Base-by-base conservation (phyloP, 2,888 invertebrate genomes). In the Athrips mouffetella region DNA sequence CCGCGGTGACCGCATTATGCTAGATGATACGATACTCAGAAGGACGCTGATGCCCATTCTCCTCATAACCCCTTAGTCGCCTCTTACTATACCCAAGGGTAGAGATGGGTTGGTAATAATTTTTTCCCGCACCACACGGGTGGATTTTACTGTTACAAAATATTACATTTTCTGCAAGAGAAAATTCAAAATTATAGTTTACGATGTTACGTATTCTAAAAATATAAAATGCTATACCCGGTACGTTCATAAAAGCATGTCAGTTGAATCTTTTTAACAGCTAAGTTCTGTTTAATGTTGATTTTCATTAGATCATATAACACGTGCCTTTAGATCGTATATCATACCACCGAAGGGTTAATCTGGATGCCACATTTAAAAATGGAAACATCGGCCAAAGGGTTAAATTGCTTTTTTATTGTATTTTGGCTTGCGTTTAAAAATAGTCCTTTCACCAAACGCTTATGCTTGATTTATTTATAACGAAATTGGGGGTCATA, bases 381-480 rank as follows among this genome's bases (percentile, higher is more conserved):
- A 75, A 76, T 75, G 75, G 79, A 75, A 76, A 76, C 78, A 73
- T 73, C 65, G 71, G 60, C 67, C 68, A 53, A 55, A 71, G 67
- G 71, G 73, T 73, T 73, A 65, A 60, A 76, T 77, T 69, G 62
- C 59, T 74, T 79, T 76, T 80, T 80, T 80, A 76, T 77, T 73
- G 68, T 74, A 69, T 62, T 60, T 57, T 57, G 58, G 64, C 71
- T 67, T 66, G 63, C 59, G 65, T 61, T 62, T 68, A 66, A 67
- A 73, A 83, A 81, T 76, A 82, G 75, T 55, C 54, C 76, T 80
- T 76, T 85, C 84, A 81, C 74, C 83, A 75, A 70, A 70, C 57
- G 62, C 56, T 65, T 67, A 63, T 49, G 57, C 53, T 63, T 47
- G 40, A 48, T 48, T 47, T 51, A 51, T 51, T 47, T 47, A 18